Percentiles rank a stretch among this genome's conserved stretches.
phyloP scores from a whole-genome alignment of 2,888 invertebrate species.

The Drosophila formosana region DNA sequence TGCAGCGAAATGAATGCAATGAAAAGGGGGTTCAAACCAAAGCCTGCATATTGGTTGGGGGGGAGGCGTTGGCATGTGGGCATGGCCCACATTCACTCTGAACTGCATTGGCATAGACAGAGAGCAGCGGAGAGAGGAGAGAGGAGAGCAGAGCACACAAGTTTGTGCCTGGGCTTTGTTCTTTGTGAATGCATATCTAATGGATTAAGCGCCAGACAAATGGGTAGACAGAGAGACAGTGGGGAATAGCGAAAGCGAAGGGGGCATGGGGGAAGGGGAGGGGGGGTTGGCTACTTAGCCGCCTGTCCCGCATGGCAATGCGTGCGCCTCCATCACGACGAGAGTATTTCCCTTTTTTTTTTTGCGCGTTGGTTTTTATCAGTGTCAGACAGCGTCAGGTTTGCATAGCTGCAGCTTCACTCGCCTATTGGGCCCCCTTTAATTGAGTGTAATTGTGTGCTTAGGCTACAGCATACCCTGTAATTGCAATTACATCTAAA shows the following conservation, averaged over 20 bases:
- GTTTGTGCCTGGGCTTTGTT: slow-evolving; percentile 45
- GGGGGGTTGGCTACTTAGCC: slow-evolving; percentile 22
- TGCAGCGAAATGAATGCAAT: slow-evolving; percentile 47
- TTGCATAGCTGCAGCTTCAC: slow-evolving; percentile 4
- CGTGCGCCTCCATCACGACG: slow-evolving; percentile 15
- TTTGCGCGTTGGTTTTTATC: slow-evolving; percentile 12
- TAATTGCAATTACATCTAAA: background rate
- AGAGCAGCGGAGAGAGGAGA: too few species aligned
- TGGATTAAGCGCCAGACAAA: slow-evolving; percentile 63
- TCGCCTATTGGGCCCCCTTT: slow-evolving; percentile 11
- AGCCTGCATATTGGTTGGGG: slow-evolving; percentile 37
- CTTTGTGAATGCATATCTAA: slow-evolving; percentile 66
- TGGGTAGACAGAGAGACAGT: slow-evolving; percentile 1
- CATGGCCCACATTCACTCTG: slow-evolving; percentile 40
- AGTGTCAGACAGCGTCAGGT: slow-evolving; percentile 9
- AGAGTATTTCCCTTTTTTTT: background rate
- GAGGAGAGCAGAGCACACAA: slow-evolving; percentile 7
- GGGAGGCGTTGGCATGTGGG: slow-evolving; percentile 18
- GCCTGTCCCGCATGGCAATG: slow-evolving; percentile 44
- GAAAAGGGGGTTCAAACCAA: slow-evolving; percentile 28
- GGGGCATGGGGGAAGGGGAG: background rate
- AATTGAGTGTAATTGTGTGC: background rate
- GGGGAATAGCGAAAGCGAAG: background rate
- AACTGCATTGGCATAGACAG: slow-evolving; percentile 46
- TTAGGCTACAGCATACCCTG: slow-evolving; percentile 31